Evolutionary conservation across 2,797 vertebrate genomes (phyloP).

Genomic region (Champsocephalus gunnari): DNA sequence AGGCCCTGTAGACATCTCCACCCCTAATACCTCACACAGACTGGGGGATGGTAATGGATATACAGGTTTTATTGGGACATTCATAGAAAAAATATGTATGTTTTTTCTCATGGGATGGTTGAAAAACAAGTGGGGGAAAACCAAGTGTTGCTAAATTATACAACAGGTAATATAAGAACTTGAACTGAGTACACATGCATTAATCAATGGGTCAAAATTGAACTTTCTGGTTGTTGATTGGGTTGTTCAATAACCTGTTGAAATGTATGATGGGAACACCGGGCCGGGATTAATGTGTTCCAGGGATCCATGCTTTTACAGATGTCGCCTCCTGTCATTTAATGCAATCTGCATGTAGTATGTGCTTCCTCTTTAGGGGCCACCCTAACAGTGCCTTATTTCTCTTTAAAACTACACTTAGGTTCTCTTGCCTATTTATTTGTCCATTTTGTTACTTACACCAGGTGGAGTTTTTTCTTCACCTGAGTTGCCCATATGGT

Average conservation of each 20-base stretch:
- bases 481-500: conserved; percentile 53
- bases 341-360: conserved; percentile 73
- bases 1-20: background rate
- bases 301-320: conserved; percentile 76
- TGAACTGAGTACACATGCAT: background rate
- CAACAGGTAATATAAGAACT: background rate
- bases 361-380: conserved; percentile 70
- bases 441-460: conserved; percentile 10
- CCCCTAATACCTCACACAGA: background rate
- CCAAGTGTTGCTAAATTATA: background rate
- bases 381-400: conserved; percentile 63
- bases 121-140: conserved; percentile 8
- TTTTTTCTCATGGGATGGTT: background rate
- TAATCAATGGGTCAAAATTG: conserved; percentile 8
- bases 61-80: background rate
- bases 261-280: conserved; percentile 44
- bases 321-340: conserved; percentile 79
- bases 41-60: too few relatives aligned
- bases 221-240: conserved; percentile 50
- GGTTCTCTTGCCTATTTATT: conserved; percentile 30
- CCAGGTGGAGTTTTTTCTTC: conserved; percentile 23
- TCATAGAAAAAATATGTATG: background rate
- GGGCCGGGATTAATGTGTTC: conserved; percentile 68
- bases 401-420: conserved; percentile 31
- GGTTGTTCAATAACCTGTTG: conserved; percentile 40